Conservation (phyloP, 2,113 vertebrate species). For the Crotalus horridus region DNA sequence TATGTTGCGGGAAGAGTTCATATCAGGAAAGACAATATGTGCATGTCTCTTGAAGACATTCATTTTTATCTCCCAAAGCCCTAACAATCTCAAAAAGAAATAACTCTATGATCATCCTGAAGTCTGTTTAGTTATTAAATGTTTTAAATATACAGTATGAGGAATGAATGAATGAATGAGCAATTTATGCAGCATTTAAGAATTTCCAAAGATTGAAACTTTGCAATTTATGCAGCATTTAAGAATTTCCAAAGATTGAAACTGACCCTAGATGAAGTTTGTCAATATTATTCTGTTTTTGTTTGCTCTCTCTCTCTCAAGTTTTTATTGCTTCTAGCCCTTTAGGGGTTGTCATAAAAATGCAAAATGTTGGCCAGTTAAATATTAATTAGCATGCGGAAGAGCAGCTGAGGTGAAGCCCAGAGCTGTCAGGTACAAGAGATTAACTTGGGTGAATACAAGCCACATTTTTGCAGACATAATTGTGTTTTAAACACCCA, state of each 20-base stretch:
- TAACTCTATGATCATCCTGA: neutral
- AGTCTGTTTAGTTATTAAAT: neutral
- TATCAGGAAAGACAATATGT: neutral
- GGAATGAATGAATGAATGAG: neutral
- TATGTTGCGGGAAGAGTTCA: neutral
- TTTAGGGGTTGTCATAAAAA: slow-evolving; percentile 35
- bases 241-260: neutral
- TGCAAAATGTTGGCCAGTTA: slow-evolving; percentile 43
- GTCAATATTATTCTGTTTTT: slow-evolving; percentile 28
- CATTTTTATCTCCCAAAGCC: neutral
- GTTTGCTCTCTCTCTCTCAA: slow-evolving; percentile 6
- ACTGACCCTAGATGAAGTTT: neutral
- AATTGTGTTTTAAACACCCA: neutral
- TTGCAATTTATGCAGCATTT: too few relatives aligned
- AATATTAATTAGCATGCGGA: slow-evolving; percentile 47
- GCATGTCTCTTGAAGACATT: neutral
- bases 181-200: neutral
- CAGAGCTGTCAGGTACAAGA: slow-evolving; percentile 18
- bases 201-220: neutral
- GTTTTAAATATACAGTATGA: neutral
- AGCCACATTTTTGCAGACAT: rapidly evolving
- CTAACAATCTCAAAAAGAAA: neutral
- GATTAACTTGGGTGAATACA: neutral
- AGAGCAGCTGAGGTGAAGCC: slow-evolving; percentile 23
- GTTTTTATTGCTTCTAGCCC: slow-evolving; percentile 45